Base-by-base conservation (phyloP, 2,888 invertebrate genomes). In the Globia sparganii region DNA sequence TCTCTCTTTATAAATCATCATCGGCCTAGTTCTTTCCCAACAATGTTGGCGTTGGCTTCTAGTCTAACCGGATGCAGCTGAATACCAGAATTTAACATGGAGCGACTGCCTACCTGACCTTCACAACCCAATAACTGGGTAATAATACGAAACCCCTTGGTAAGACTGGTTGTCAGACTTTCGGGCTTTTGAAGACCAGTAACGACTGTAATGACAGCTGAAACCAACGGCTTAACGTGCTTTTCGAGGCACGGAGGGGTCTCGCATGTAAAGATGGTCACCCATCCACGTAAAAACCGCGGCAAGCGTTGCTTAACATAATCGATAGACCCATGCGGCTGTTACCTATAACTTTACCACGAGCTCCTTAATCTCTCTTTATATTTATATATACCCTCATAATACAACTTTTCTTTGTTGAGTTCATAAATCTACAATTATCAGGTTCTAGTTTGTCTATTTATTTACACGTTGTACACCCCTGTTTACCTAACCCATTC, bases 401-500 rank as follows among this genome's bases (percentile, higher is more conserved):
- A 46, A 13, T 15, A 46, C 4, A 67, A 15, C 15, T 66, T 13
- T 34, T 34, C 18, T n/a, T 56, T 56, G 18, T 68, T 53, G 1
- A 56, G n/a, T n/a, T 56, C 9, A 34, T 18, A 70, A 69, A 43
- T 34, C 8, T 43, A 8, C 13, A 28, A 28, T 28, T 37, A 25
- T 40, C 28, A 49, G 49, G 6, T 25, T 18, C 18, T 1, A 18
- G 15, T 1, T 40, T 28, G 9, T 28, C 5, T 43, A 13, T 13
- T 0, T 43, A 0, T 43, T 4, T 13, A 40, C 18, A 72, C 5
- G 28, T 28, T 46, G 25, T 28, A 1, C 62, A 64, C 46, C 62
- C 53, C 64, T 80, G 13, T 31, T 72, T 64, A 72, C 56, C 25
- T 40, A 40, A 40, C 56, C 56, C 40, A 72, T 72, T 46, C 18